Percentiles rank a stretch among this genome's conserved stretches.
Evolutionary conservation across 2,888 invertebrate species (phyloP).

Genomic region (Lepidonotus clava): DNA sequence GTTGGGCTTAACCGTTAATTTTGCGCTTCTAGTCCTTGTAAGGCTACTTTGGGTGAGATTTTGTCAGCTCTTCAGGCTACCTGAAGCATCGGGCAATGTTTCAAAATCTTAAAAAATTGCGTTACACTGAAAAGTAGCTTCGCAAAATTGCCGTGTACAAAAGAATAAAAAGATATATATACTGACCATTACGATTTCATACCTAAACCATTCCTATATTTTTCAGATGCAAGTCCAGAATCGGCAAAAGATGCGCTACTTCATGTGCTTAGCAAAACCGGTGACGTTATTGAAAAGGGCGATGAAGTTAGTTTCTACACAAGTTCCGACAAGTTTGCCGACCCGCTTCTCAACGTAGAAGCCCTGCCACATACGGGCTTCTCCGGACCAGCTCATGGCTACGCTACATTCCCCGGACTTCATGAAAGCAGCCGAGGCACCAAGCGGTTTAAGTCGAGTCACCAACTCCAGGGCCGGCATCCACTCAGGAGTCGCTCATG

Average conservation of each 20-base stretch:
- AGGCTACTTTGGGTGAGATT: no score
- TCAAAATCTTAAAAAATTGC: no score
- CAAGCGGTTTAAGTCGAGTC: neutral
- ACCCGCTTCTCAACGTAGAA: slow-evolving; percentile 69
- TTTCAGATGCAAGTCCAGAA: slow-evolving; percentile 67
- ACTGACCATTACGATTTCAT: no score
- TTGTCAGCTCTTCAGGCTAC: no score
- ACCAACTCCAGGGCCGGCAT: neutral
- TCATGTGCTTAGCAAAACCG: slow-evolving; percentile 70
- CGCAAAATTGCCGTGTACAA: no score
- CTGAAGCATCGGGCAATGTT: no score
- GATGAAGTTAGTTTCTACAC: slow-evolving; percentile 49
- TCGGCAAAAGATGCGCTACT: slow-evolving; percentile 70
- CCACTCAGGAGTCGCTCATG: neutral
- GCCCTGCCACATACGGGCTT: slow-evolving; percentile 53
- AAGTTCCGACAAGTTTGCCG: slow-evolving; percentile 59
- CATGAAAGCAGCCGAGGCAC: neutral
- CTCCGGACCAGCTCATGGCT: neutral
- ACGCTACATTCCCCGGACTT: neutral
- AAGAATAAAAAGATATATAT: no score
- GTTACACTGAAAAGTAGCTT: no score
- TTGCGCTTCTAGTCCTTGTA: no score
- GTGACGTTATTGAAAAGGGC: slow-evolving; percentile 55
- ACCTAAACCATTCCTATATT: no score
- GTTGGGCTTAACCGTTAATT: no score